Conservation (phyloP, 2,113 vertebrate species). For the Xiphophorus hellerii region DNA sequence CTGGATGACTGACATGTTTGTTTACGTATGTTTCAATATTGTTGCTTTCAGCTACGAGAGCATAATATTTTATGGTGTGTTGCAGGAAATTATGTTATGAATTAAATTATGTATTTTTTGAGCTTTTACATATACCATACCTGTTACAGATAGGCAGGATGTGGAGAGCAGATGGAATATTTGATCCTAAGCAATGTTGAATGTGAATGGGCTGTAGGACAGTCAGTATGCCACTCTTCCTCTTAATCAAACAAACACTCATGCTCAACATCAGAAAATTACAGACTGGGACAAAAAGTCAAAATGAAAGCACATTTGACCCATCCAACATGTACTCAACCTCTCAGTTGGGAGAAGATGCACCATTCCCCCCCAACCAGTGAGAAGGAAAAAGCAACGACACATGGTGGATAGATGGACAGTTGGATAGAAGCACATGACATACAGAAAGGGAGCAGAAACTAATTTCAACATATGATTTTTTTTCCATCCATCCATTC, state of each 20-base stretch:
- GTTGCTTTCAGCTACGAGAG: constrained; percentile 12
- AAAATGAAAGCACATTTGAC: constrained; percentile 2
- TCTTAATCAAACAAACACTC: constrained; percentile 2
- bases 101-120: constrained; percentile 13
- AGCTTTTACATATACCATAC: not conserved
- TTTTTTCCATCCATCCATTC: no score
- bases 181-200: constrained; percentile 53
- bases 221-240: constrained; percentile 14
- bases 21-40: constrained; percentile 11
- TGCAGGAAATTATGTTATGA: not conserved
- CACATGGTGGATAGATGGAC: no score
- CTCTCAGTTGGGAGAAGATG: no score
- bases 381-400: no score
- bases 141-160: constrained; percentile 52
- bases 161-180: constrained; percentile 60
- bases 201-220: constrained; percentile 30
- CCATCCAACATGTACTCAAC: no score
- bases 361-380: no score
- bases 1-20: constrained; percentile 49
- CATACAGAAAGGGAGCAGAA: no score
- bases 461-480: no score
- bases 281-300: constrained; percentile 3
- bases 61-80: not conserved
- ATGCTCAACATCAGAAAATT: constrained; percentile 6
- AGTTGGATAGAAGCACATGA: no score